Evolutionary conservation across 1,140 invertebrate genomes (phyloP), one percentile per base, ranked within the genome.

Genomic region (Cepaea nemoralis): DNA sequence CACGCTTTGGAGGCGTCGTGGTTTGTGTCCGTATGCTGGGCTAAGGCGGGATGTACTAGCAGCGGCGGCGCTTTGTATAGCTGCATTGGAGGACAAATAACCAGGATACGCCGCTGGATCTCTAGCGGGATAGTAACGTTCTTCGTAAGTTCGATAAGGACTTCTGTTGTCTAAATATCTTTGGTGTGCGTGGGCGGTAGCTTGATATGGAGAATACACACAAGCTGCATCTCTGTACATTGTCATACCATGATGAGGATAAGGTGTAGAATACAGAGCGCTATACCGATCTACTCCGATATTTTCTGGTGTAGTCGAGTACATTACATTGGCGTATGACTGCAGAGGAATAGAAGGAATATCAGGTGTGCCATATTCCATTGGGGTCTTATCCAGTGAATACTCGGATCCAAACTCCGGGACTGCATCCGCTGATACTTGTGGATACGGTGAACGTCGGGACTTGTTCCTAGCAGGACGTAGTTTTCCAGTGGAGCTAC

Each of bases 401-500:
- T 70, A 83, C 16, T 87, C 86, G 10, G 75, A 55, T 55, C 40
- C 42, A 45, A 40, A 73, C n/a, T 71, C 50, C 39, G 84, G 88
- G 27, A 84, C 33, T 10, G 59, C 82, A 24, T 77, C 83, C 12
- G 86, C 84, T 71, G 83, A 78, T 27, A 89, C 83, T 48, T 87
- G 87, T 2, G 90, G 89, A 86, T 92, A 92, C 0, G 91, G 92
- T 6, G 90, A 90, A 37, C 90, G 86, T 27, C 91, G 86, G 66
- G 87, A 85, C 85, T 91, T 87, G 82, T 83, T 84, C 69, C 90
- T 50, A 75, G 82, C 48, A 66, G 83, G 66, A 79, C 83, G 50
- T 63, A 82, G 66, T 86, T 91, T 87, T 77, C 85, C 74, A 67
- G 77, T 74, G 27, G 73, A 67, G n/a, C 59, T 63, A 22, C 75